phyloP scores from a whole-genome alignment of 2,797 vertebrate genomes.

The Pangasius macronema region DNA sequence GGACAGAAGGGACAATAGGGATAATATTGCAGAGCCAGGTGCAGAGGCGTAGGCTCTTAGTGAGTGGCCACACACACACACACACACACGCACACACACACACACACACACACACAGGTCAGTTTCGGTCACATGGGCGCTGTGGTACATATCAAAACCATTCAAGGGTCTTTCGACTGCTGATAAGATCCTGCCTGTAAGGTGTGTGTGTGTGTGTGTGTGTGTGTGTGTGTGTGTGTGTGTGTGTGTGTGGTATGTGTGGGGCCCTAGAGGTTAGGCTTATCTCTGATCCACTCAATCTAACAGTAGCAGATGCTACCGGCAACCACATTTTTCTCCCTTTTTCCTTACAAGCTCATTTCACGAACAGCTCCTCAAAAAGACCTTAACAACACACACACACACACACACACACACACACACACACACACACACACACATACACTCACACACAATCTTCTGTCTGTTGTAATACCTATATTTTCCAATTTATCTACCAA shows the following conservation, averaged over 20 bases:
- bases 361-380: slow-evolving; percentile 8
- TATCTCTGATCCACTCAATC: slow-evolving; percentile 43
- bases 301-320: slow-evolving; percentile 46
- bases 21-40: slow-evolving; percentile 50
- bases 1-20: slow-evolving; percentile 27
- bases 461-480: neutral
- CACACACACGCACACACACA: slow-evolving; percentile 23
- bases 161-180: slow-evolving; percentile 36
- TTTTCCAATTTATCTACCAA: neutral
- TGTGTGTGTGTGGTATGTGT: slow-evolving; percentile 18
- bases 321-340: neutral
- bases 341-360: slow-evolving; percentile 6
- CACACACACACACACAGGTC: slow-evolving; percentile 30
- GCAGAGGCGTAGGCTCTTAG: slow-evolving; percentile 22
- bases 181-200: slow-evolving; percentile 54
- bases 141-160: slow-evolving; percentile 50
- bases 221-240: slow-evolving; percentile 35
- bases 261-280: slow-evolving; percentile 18
- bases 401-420: neutral
- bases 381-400: slow-evolving; percentile 3
- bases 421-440: neutral
- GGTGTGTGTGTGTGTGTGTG: slow-evolving; percentile 22
- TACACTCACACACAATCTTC: no score
- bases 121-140: slow-evolving; percentile 48
- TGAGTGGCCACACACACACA: slow-evolving; percentile 18